Evolutionary conservation across 1,140 invertebrate genomes (phyloP).

Genomic region (Globodera rostochiensis): DNA sequence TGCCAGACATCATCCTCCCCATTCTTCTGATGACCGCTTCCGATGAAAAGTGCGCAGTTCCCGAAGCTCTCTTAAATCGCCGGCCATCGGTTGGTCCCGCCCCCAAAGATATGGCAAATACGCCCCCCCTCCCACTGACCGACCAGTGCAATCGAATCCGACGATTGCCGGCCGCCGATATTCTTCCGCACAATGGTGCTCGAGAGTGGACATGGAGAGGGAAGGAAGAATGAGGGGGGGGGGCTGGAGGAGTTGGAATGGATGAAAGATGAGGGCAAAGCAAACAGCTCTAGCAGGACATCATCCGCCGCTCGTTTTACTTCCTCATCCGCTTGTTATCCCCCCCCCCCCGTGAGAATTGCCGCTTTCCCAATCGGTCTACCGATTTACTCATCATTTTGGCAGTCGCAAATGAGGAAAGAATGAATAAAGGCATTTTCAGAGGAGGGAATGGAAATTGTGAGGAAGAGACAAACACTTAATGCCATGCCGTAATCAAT

Average conservation of each 20-base stretch:
- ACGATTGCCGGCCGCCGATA: neutral
- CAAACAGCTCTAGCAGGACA: slow-evolving; percentile 1
- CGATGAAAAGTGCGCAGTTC: neutral
- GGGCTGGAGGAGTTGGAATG: neutral
- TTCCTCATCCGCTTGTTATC: neutral
- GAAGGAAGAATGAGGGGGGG: neutral
- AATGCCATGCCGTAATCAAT: no score
- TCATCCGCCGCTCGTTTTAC: neutral
- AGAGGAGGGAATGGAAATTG: no score
- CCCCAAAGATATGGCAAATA: neutral
- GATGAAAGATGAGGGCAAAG: neutral
- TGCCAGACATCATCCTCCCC: neutral
- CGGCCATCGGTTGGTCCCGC: neutral
- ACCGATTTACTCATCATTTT: no score
- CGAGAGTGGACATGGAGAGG: neutral
- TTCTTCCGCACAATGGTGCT: slow-evolving; percentile 10
- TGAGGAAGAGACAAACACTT: no score
- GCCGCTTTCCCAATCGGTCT: no score
- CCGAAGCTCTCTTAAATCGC: slow-evolving; percentile 12
- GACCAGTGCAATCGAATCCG: slow-evolving; percentile 12
- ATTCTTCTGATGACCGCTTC: neutral
- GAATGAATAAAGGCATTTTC: no score
- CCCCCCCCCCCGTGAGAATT: no score
- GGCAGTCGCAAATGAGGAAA: no score
- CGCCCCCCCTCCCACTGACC: neutral